These are phyloP conservation scores for Allolobophora icterica DNA, from an alignment of 2,888 invertebrate genomes.

Conservation along the genomic window DNA sequence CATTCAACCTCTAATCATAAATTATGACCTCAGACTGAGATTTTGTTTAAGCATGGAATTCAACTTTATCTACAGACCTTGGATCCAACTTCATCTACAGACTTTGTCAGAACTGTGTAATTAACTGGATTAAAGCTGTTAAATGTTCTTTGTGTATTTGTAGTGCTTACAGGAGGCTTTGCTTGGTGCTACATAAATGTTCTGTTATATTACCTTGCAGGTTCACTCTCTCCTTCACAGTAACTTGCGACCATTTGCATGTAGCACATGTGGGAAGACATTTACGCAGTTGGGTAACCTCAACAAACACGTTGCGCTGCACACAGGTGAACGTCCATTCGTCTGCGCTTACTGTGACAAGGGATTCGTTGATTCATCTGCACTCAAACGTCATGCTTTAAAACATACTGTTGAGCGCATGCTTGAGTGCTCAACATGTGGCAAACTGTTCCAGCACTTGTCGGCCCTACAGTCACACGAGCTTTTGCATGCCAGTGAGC, in stretches of 20 bases:
- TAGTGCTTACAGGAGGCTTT: background rate
- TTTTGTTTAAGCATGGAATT: background rate
- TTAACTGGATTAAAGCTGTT: background rate
- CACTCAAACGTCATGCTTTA: slow-evolving; percentile 38
- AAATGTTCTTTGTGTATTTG: background rate
- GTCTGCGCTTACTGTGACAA: slow-evolving; percentile 37
- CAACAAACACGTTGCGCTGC: slow-evolving; percentile 40
- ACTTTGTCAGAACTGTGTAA: background rate
- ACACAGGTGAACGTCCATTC: slow-evolving; percentile 33
- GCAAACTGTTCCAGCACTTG: slow-evolving; percentile 36
- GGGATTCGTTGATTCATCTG: slow-evolving; percentile 40
- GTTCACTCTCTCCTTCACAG: slow-evolving; percentile 41
- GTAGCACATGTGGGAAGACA: slow-evolving; percentile 39
- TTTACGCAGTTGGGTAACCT: slow-evolving; percentile 42
- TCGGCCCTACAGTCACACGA: slow-evolving; percentile 38
- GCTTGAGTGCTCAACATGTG: slow-evolving; percentile 35
- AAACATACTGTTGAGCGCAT: slow-evolving; percentile 36
- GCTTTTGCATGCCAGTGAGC: slow-evolving; percentile 30
- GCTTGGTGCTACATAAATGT: background rate
- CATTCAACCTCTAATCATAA: background rate
- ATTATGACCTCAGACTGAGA: background rate
- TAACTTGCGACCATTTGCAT: slow-evolving; percentile 38
- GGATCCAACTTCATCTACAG: background rate
- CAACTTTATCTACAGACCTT: no score
- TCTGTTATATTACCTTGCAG: slow-evolving; percentile 26